Base-by-base conservation (phyloP, 2,888 invertebrate genomes). In the Rhyacophila evoluta region DNA sequence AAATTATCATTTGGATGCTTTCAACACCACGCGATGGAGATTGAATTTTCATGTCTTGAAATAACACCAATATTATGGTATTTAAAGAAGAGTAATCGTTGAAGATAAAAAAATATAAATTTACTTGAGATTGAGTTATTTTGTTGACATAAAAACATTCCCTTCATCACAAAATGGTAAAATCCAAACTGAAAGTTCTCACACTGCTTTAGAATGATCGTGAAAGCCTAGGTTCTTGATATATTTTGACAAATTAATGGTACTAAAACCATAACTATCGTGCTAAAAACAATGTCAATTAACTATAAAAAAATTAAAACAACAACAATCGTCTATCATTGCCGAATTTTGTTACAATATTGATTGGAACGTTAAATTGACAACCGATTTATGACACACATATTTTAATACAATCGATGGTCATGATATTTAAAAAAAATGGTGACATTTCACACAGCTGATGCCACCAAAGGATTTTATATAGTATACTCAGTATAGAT, bases 281-380 rank as follows among this genome's bases (percentile, higher is more conserved):
- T 81, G 71, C 81, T 81, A 81, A 78, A 73, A 72, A 80, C 78
- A 80, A 37, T 75, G 25, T 75, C 74, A 75, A 37, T 69, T 69
- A 75, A 68, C 69, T 41, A 75, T 41, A 75, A 75, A 75, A 28
- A 75, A 69, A 36, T 68, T n/a, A 68, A 55, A 74, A 55, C 67
- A 39, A 75, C 75, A 75, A 55, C 33, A 74, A 73, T 41, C 33
- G 11, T 73, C 41, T 41, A 28, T 29, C 41, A 29, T 55, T 55
- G 29, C 73, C 37, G 38, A 72, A 37, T 38, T 25, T 28, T 27
- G 10, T 41, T 28, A 41, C 41, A 73, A 73, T 79, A 74, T 74
- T 39, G 28, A 36, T 67, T 38, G 81, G 82, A 82, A 82, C 82
- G 82, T 82, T 82, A 82, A 82, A 82, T 77, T 81, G 76, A 82